These are phyloP conservation scores for Heteractis magnifica DNA, from an alignment of 92 coral and sea anemone genomes.

Conservation along the genomic window DNA sequence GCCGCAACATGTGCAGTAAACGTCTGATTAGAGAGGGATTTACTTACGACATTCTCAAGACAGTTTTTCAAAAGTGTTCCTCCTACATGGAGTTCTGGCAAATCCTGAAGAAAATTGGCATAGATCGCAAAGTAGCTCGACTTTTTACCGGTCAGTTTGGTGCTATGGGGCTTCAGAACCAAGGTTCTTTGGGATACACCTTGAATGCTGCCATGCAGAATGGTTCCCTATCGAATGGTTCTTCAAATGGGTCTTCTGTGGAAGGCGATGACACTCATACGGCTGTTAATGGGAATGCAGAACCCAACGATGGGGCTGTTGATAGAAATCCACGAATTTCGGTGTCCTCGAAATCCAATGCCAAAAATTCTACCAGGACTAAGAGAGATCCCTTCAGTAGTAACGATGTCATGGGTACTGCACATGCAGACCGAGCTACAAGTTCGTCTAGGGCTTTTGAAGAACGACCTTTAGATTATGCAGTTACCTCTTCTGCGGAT, in stretches of 20 bases:
- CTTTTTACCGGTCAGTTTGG: constrained; percentile 80
- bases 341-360: background rate
- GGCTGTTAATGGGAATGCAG: background rate
- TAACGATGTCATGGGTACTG: background rate
- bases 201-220: constrained; percentile 19
- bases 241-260: constrained; percentile 7
- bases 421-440: background rate
- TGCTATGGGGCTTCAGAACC: constrained; percentile 79
- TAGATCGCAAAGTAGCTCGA: constrained; percentile 83
- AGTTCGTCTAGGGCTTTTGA: constrained; percentile 45
- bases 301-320: background rate
- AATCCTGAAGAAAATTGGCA: constrained; percentile 69
- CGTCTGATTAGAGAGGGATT: constrained; percentile 67
- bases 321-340: background rate
- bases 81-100: constrained; percentile 92
- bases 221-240: constrained; percentile 10
- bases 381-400: background rate
- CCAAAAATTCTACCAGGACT: background rate
- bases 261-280: background rate
- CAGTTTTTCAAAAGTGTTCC: constrained; percentile 80
- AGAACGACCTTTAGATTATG: constrained; percentile 44
- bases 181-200: constrained; percentile 53
- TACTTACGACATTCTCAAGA: constrained; percentile 71
- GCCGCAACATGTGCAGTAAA: constrained; percentile 72
- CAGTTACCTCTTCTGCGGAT: constrained; percentile 27